Conservation (phyloP, 2,888 invertebrate species). For the Amiota communis region DNA sequence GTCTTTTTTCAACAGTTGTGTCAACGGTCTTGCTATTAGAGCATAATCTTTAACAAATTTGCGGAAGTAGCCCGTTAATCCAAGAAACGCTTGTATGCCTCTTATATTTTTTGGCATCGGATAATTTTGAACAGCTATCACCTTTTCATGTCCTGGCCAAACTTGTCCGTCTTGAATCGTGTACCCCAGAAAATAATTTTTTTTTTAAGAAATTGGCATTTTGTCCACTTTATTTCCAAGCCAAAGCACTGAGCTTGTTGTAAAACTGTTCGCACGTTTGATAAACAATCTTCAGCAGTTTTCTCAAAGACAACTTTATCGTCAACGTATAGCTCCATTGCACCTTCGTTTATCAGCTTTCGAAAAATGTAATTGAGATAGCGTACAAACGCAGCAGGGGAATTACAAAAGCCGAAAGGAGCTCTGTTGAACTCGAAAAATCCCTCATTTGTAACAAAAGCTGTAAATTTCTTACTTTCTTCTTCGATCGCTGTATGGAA, state of each 20-base stretch:
- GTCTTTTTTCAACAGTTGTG: conserved; percentile 11
- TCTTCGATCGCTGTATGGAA: conserved; percentile 38
- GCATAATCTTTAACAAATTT: conserved; percentile 12
- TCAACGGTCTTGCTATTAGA: neutral
- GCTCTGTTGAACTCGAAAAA: conserved; percentile 22
- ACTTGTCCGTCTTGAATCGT: conserved; percentile 17
- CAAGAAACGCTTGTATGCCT: neutral
- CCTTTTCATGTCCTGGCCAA: conserved; percentile 36
- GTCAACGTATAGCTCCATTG: conserved; percentile 33
- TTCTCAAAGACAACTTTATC: conserved; percentile 41
- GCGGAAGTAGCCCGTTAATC: conserved; percentile 20
- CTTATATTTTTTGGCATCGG: conserved; percentile 20
- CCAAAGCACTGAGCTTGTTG: conserved; percentile 33
- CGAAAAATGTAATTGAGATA: conserved; percentile 39
- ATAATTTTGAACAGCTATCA: conserved; percentile 33
- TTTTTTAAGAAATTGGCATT: conserved; percentile 32
- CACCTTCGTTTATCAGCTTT: conserved; percentile 31
- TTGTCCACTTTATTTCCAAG: conserved; percentile 45
- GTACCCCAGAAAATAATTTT: conserved; percentile 35
- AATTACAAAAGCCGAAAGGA: conserved; percentile 37
- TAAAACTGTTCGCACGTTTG: conserved; percentile 36
- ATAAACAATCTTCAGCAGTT: conserved; percentile 34
- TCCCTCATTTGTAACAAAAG: conserved; percentile 16
- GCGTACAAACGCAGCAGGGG: conserved; percentile 37
- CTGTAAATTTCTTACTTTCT: conserved; percentile 29